Percentiles rank a stretch among this genome's conserved stretches.
phyloP scores from a whole-genome alignment of 2,113 vertebrate species.

The Plecturocebus donacophilus region DNA sequence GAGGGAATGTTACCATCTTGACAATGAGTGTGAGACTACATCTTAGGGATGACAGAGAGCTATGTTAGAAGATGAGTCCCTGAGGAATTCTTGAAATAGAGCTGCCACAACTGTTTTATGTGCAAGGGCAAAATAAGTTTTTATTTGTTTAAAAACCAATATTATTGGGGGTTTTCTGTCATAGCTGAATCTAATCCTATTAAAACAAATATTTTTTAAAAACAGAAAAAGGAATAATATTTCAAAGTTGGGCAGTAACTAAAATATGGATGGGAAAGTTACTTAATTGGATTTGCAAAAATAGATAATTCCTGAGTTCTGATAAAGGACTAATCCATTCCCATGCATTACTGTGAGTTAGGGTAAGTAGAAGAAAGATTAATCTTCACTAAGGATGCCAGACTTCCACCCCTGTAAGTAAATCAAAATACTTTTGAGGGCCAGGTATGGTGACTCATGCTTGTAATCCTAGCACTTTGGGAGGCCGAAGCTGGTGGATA shows the following conservation, averaged over 20 bases:
- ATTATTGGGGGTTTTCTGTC: not conserved
- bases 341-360: not conserved
- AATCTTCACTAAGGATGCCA: not conserved
- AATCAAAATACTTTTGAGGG: not conserved
- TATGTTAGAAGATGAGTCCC: not conserved
- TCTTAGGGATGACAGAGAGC: not conserved
- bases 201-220: not conserved
- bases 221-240: not conserved
- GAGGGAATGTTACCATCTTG: not conserved
- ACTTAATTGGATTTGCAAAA: not conserved
- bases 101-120: not conserved
- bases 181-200: not conserved
- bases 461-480: too few relatives aligned
- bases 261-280: not conserved
- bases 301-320: not conserved
- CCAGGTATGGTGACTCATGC: not conserved
- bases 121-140: not conserved
- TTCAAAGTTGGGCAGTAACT: not conserved
- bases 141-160: slow-evolving; percentile 8
- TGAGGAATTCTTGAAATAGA: not conserved
- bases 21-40: not conserved
- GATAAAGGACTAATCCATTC: not conserved
- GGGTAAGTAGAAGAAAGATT: not conserved
- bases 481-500: too few relatives aligned
- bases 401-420: not conserved